Base-by-base conservation (phyloP, 2,888 invertebrate genomes). In the Drosophila lutescens region DNA sequence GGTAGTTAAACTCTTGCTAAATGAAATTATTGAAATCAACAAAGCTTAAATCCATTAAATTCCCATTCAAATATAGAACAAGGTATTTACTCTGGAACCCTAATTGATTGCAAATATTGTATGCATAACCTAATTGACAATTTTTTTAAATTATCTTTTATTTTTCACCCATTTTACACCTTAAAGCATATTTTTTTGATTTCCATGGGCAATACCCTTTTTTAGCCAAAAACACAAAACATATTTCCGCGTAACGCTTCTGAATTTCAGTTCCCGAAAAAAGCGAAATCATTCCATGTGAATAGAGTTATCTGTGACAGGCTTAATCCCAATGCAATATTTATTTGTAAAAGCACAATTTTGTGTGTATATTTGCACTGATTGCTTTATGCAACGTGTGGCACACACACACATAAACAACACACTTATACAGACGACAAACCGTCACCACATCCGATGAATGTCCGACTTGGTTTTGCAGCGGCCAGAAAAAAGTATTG, bases 291-390 rank as follows among this genome's bases (percentile, higher is more conserved):
- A 59, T 36, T 43, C 41, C 60, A 43, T 43, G 47, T n/a, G 13
- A 46, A 53, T 32, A 17, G 38, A 54, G 36, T 43, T 60, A 60
- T 60, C 59, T 66, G 17, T 20, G 65, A 60, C 53, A 41, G 41
- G 30, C 43, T 54, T 51, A 56, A 66, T 55, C 66, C 66, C 66
- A 51, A 51, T 73, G 50, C 55, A 71, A 78, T 81, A 81, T 81
- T 70, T 67, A 77, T 81, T 61, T 65, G 68, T 54, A 66, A 67
- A 63, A 55, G 32, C 57, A 72, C 49, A 63, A 67, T 82, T 78
- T 75, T 66, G 70, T 77, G 65, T 66, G 60, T 63, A 80, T 77
- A 80, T 82, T 76, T 73, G 68, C 62, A 61, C 49, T 75, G 85
- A 81, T 76, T 79, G 79, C 57, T 57, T 38, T 72, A 68, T 72